These are phyloP conservation scores for Colinus virginianus DNA, from an alignment of 2,113 vertebrate species.

Conservation along the genomic window DNA sequence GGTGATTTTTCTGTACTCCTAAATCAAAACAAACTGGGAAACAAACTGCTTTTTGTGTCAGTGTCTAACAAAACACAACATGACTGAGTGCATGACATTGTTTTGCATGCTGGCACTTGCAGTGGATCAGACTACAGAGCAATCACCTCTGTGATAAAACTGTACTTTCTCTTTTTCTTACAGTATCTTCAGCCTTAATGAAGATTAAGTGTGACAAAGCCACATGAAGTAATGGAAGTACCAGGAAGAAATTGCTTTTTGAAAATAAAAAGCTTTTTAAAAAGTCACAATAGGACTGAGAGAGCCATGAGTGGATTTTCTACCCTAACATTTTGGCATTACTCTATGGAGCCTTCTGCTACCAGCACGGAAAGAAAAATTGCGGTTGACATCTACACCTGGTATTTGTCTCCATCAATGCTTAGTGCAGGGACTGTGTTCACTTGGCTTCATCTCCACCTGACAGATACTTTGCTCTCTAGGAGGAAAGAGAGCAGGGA, in stretches of 20 bases:
- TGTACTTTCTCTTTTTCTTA: neutral
- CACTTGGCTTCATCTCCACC: neutral
- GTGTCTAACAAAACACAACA: neutral
- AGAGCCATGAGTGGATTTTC: constrained; percentile 1
- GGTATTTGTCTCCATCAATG: constrained; percentile 46
- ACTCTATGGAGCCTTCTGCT: neutral
- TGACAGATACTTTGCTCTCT: constrained; percentile 21
- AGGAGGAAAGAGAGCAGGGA: neutral
- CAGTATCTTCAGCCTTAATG: constrained; percentile 33
- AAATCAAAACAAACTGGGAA: constrained; percentile 41
- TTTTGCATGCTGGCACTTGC: constrained; percentile 18
- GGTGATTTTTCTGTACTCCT: constrained; percentile 3
- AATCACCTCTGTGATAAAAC: constrained; percentile 36
- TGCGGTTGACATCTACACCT: constrained; percentile 35
- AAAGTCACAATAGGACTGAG: neutral
- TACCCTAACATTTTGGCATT: neutral
- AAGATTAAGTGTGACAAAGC: constrained; percentile 37
- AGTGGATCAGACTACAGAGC: neutral
- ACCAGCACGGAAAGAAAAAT: constrained; percentile 36
- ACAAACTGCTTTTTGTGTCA: neutral
- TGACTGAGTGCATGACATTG: neutral
- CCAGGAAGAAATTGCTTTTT: neutral
- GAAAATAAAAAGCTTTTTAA: constrained; percentile 19
- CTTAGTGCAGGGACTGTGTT: neutral
- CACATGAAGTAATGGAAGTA: neutral